Percentiles rank a stretch among this genome's conserved stretches.
These are phyloP conservation scores for Drosophila parvula DNA, from an alignment of 1,140 invertebrate species.

Conservation along the genomic window DNA sequence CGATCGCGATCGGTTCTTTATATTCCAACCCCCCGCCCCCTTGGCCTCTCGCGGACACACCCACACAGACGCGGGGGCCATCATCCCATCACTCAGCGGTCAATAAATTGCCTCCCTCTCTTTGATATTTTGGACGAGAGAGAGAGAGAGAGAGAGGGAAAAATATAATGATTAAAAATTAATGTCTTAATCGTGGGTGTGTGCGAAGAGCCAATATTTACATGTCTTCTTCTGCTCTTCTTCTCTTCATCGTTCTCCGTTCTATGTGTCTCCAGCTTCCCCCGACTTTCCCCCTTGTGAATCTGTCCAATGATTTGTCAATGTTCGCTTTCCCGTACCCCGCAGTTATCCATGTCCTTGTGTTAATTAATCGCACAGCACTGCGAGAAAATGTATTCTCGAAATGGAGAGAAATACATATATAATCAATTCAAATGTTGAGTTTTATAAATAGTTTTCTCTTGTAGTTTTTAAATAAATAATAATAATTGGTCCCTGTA, in stretches of 20 bases:
- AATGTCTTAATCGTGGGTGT: conserved; percentile 59
- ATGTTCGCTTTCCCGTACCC: conserved; percentile 23
- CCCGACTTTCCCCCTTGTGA: neutral
- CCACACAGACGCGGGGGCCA: conserved; percentile 6
- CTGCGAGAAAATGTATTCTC: neutral
- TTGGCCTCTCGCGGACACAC: conserved; percentile 14
- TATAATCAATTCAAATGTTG: no score
- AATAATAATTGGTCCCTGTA: no score
- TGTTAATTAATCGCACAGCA: conserved; percentile 52
- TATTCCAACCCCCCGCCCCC: conserved; percentile 15
- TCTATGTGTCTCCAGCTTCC: conserved; percentile 6
- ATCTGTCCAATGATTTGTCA: conserved; percentile 37
- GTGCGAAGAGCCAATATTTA: conserved; percentile 40
- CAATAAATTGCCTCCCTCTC: conserved; percentile 64
- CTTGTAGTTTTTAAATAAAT: no score
- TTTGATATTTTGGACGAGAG: conserved; percentile 9
- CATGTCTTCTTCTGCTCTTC: conserved; percentile 25
- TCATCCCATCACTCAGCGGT: conserved; percentile 37
- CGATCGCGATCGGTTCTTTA: conserved; percentile 63
- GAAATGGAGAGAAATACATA: neutral
- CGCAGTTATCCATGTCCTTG: conserved; percentile 57
- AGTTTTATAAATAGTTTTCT: no score
- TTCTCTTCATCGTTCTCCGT: conserved; percentile 1
- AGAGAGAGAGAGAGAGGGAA: conserved; percentile 9
- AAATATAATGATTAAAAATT: conserved; percentile 50